Conservation (phyloP, 2,797 vertebrate species). For the Muscicapa comitata region DNA sequence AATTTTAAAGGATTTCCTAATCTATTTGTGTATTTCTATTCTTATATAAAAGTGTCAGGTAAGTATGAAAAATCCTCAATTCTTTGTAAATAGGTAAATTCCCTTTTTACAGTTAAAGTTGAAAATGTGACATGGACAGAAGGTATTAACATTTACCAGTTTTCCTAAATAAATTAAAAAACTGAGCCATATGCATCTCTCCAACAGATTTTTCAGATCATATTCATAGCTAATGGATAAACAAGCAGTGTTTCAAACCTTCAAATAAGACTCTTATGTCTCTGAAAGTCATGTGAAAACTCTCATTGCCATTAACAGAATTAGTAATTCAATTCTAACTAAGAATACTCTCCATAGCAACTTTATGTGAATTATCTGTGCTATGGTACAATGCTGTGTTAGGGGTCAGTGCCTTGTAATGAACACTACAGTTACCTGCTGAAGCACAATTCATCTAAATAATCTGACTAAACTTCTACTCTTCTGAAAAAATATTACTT, state of each 20-base stretch:
- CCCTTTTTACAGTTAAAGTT: not conserved
- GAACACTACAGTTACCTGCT: not conserved
- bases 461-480: not conserved
- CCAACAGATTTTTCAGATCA: not conserved
- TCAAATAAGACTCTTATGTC: not conserved
- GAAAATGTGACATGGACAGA: not conserved
- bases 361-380: not conserved
- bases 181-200: not conserved
- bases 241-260: not conserved
- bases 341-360: not conserved
- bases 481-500: not conserved
- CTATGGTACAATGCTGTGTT: fast-evolving
- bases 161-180: not conserved
- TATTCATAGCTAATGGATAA: not conserved
- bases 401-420: not conserved
- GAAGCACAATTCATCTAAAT: not conserved
- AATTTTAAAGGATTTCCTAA: not conserved
- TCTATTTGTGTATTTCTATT: not conserved
- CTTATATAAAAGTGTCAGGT: not conserved
- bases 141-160: not conserved
- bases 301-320: not conserved
- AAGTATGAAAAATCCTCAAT: not conserved
- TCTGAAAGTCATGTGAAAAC: not conserved
- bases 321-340: not conserved
- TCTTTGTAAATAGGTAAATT: not conserved